phyloP scores from a whole-genome alignment of 2,888 invertebrate genomes.

The Rotaria socialis region DNA sequence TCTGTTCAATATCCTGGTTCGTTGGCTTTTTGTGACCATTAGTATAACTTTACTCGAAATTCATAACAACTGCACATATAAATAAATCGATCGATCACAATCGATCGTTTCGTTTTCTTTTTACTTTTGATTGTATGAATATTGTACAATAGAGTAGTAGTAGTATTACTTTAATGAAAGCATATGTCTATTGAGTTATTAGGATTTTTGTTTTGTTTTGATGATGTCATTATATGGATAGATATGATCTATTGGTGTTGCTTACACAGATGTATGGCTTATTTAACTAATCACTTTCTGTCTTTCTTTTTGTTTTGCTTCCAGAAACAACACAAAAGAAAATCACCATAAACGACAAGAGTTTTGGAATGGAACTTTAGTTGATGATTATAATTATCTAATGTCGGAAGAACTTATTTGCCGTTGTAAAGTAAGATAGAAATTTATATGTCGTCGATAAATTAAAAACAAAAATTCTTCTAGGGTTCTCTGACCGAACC shows the following conservation, averaged over 20 bases:
- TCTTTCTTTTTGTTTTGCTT: background rate
- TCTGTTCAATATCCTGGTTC: background rate
- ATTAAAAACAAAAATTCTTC: background rate
- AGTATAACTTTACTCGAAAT: background rate
- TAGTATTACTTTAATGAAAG: background rate
- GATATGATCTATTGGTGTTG: background rate
- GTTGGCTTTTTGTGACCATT: background rate
- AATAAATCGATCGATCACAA: conserved; percentile 2
- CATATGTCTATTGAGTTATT: background rate
- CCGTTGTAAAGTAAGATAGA: conserved; percentile 7
- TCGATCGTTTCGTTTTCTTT: background rate
- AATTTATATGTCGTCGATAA: too few species aligned
- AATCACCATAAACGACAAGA: background rate
- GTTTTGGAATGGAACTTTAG: conserved; percentile 17
- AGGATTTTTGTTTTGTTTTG: background rate
- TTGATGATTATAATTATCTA: conserved; percentile 23
- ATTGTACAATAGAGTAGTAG: background rate
- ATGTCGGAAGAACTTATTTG: conserved; percentile 20
- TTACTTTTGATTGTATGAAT: background rate
- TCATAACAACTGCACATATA: background rate
- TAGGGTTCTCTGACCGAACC: background rate
- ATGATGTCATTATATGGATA: background rate
- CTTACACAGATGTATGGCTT: background rate
- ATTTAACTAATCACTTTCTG: background rate
- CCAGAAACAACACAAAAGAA: background rate